phyloP scores from a whole-genome alignment of 1,140 invertebrate species.

The Drosophila leontia region DNA sequence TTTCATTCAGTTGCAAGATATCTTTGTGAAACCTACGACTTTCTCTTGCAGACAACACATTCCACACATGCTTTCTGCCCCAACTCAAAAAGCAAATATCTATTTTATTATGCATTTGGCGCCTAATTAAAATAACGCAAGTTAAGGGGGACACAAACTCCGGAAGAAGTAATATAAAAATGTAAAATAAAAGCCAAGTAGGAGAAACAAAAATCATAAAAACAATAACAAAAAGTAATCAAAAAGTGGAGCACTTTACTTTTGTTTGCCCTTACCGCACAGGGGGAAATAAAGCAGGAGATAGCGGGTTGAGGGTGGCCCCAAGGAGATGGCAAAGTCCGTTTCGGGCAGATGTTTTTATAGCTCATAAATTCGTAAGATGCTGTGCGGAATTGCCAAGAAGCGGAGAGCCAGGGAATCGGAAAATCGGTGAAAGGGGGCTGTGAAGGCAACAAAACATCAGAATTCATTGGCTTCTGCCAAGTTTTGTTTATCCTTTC shows the following conservation, averaged over 20 bases:
- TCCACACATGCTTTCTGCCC: constrained; percentile 12
- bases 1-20: neutral
- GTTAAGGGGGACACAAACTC: constrained; percentile 28
- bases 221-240: constrained; percentile 82
- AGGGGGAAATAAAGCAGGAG: constrained; percentile 23
- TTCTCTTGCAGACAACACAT: too few relatives aligned
- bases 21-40: neutral
- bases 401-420: neutral
- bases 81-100: constrained; percentile 17
- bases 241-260: constrained; percentile 73
- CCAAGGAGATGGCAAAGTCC: constrained; percentile 17
- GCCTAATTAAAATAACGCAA: constrained; percentile 72
- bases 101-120: constrained; percentile 74
- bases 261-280: constrained; percentile 48
- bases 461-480: constrained; percentile 76
- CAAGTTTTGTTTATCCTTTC: constrained; percentile 77
- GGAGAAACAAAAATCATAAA: constrained; percentile 67
- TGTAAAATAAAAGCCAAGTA: constrained; percentile 73
- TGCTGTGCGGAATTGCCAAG: constrained; percentile 70
- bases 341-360: constrained; percentile 77
- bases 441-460: constrained; percentile 60
- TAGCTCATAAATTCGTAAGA: constrained; percentile 84
- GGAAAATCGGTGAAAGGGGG: constrained; percentile 9
- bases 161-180: constrained; percentile 52
- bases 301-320: constrained; percentile 4